Percentiles rank a stretch among this genome's conserved stretches.
phyloP scores from a whole-genome alignment of 2,113 vertebrate genomes.

The Egretta garzetta region DNA sequence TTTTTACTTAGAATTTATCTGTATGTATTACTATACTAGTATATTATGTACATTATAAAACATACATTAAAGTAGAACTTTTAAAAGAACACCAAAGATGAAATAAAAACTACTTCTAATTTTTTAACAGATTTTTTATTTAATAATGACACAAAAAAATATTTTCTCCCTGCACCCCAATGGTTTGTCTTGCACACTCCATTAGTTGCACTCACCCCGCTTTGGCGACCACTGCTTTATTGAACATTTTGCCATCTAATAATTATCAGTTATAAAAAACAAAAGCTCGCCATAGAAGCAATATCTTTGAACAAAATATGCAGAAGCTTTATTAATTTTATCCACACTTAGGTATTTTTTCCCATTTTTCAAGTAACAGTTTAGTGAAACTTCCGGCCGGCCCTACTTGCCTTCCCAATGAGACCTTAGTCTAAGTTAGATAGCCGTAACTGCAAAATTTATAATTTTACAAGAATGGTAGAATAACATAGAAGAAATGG shows the following conservation, averaged over 20 bases:
- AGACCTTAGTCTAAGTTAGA: not conserved
- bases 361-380: not conserved
- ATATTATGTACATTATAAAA: not conserved
- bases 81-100: not conserved
- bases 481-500: not conserved
- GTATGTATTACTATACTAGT: fast-evolving
- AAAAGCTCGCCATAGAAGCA: not conserved
- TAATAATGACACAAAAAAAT: not conserved
- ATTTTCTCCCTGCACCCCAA: not conserved
- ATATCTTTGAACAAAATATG: not conserved
- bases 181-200: not conserved
- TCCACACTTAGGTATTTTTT: not conserved
- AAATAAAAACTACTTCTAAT: not conserved
- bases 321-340: not conserved
- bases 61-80: not conserved
- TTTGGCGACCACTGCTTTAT: not conserved
- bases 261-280: not conserved
- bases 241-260: not conserved
- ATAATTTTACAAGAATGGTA: not conserved
- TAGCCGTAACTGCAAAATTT: not conserved
- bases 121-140: not conserved
- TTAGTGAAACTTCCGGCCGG: not conserved
- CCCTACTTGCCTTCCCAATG: not conserved
- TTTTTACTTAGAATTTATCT: not conserved
- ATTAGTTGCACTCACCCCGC: fast-evolving